Conservation (phyloP, 2,888 invertebrate genomes). For the Protula sp. region DNA sequence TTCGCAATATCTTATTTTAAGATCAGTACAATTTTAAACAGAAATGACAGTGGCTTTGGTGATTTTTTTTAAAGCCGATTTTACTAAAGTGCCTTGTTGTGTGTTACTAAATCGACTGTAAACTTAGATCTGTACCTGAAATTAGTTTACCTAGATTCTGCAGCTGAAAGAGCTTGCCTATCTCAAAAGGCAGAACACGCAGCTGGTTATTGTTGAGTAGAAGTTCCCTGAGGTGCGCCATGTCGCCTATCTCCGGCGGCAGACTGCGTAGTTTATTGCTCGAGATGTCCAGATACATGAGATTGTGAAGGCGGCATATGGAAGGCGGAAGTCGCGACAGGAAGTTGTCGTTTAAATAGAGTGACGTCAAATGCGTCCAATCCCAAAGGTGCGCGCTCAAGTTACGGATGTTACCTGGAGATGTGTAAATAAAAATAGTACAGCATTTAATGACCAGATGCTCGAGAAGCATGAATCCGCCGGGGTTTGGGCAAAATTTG, state of each 20-base stretch:
- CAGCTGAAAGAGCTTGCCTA: constrained; percentile 95
- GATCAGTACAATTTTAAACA: no score
- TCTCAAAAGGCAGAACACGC: constrained; percentile 88
- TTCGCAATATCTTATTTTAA: no score
- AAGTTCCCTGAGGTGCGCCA: constrained; percentile 91
- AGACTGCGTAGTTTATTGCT: constrained; percentile 87
- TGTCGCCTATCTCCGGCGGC: constrained; percentile 93
- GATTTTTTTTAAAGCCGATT: no score
- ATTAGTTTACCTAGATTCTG: constrained; percentile 84
- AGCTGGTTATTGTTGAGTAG: constrained; percentile 90
- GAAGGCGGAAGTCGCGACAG: constrained; percentile 85
- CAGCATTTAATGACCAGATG: neutral
- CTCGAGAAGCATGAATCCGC: no score
- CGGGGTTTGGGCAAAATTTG: no score
- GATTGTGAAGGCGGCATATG: constrained; percentile 68
- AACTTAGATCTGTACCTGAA: no score
- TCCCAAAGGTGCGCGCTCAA: constrained; percentile 88
- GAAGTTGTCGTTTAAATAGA: constrained; percentile 94
- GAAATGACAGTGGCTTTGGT: no score
- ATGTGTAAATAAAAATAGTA: neutral
- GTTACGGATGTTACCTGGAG: constrained; percentile 85
- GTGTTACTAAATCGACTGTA: no score
- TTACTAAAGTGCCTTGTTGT: no score
- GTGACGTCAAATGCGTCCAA: constrained; percentile 83
- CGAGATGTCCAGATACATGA: neutral